These are phyloP conservation scores for Choristoneura fumiferana DNA, from an alignment of 1,140 invertebrate genomes.

Conservation along the genomic window DNA sequence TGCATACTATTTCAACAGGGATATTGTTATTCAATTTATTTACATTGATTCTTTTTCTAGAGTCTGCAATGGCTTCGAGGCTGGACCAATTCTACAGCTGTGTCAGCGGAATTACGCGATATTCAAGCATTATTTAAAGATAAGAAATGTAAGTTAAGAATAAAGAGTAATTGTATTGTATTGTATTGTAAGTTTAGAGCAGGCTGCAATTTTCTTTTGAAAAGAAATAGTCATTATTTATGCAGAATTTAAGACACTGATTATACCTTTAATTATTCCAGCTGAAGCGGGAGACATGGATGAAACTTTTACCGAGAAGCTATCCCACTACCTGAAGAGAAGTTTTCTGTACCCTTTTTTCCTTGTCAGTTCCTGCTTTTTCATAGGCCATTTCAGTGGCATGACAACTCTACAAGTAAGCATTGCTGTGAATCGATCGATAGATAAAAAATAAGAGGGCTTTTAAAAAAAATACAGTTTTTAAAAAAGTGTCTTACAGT, in stretches of 20 bases:
- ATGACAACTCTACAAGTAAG: slow-evolving; percentile 81
- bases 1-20: no score
- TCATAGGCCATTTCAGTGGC: slow-evolving; percentile 85
- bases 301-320: slow-evolving; percentile 40
- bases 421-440: no score
- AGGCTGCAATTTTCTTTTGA: no score
- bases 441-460: no score
- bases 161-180: no score
- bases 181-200: no score
- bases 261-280: slow-evolving; percentile 26
- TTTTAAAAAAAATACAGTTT: no score
- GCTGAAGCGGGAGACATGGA: slow-evolving; percentile 28
- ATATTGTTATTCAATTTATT: no score
- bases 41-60: slow-evolving; percentile 24
- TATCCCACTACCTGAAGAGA: slow-evolving; percentile 72
- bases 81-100: slow-evolving; percentile 78
- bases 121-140: slow-evolving; percentile 61
- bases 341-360: slow-evolving; percentile 82
- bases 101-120: slow-evolving; percentile 79
- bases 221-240: no score
- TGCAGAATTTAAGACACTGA: no score
- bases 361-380: slow-evolving; percentile 82
- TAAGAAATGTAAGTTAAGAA: slow-evolving; percentile 44
- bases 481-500: no score
- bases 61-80: slow-evolving; percentile 84